These are phyloP conservation scores for Harpagoxenus sublaevis DNA, from an alignment of 2,888 invertebrate genomes.

Conservation along the genomic window DNA sequence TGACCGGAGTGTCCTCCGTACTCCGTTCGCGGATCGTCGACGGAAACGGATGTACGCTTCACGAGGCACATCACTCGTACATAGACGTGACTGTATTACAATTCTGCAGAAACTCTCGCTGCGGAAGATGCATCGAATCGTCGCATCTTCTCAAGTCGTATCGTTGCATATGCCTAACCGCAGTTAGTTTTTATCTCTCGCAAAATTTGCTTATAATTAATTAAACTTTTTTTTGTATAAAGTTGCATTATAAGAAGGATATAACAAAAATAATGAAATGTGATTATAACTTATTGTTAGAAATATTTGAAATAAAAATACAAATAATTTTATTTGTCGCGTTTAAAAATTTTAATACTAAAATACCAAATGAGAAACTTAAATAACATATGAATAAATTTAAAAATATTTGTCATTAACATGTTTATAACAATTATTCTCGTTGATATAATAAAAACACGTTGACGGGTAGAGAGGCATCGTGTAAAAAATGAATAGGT, in stretches of 20 bases:
- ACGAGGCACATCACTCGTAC: slow-evolving; percentile 52
- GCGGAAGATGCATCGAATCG: background rate
- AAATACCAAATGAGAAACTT: background rate
- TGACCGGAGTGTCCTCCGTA: slow-evolving; percentile 81
- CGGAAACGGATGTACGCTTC: slow-evolving; percentile 86
- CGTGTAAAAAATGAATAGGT: background rate
- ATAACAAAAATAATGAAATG: background rate
- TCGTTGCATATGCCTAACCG: background rate
- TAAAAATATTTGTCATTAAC: background rate
- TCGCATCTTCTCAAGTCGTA: background rate
- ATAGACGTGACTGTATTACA: background rate
- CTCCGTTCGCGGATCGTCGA: slow-evolving; percentile 74
- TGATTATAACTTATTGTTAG: background rate
- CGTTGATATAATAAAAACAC: background rate
- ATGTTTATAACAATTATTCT: background rate
- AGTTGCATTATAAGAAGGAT: background rate
- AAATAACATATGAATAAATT: background rate
- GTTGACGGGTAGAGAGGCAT: background rate
- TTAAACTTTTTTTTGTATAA: background rate
- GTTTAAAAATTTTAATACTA: background rate
- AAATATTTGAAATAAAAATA: background rate
- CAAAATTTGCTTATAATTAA: background rate
- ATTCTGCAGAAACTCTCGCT: slow-evolving; percentile 4
- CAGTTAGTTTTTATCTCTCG: background rate
- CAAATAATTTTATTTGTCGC: background rate